Evolutionary conservation across 2,888 invertebrate species (phyloP), one percentile per base, ranked within the genome.

Genomic region (Nomada hirtipes): DNA sequence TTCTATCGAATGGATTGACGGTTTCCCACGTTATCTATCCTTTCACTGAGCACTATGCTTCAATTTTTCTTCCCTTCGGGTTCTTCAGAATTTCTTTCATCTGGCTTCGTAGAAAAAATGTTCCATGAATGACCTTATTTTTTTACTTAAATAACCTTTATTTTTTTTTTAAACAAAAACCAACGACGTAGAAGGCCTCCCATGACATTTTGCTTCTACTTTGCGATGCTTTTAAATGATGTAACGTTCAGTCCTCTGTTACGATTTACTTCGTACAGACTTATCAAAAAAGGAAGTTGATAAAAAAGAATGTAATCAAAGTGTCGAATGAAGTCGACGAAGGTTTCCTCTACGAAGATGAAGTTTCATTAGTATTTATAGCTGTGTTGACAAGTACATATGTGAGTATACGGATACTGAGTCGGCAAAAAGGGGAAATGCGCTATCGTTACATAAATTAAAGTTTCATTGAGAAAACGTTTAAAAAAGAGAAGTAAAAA

Each of bases 261-360:
- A 11, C 60, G 53, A 60, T 52, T 55, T 50, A 10, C 9, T 59
- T 74, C 73, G 71, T 73, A 10, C 26, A 18, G 18, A 55, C 53
- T 88, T 86, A 83, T 86, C 84, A 36, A 44, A 64, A 78, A 79
- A 79, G 87, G 87, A 87, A 86, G 87, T 86, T 79, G 87, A 87
- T 87, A 87, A 82, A 77, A 82, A 72, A 59, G 20, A 72, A 79
- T 77, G 79, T 84, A 86, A 87, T 84, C 84, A 72, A 83, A 74
- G 44, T 57, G 52, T 47, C 55, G 75, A 76, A 65, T 61, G 60
- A 65, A 84, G 68, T 60, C 70, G 73, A 50, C 53, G 50, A 9
- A 52, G 44, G 29, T 57, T 71, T 73, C 75, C 71, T 72, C 47
- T 44, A 18, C 75, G 18, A 63, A 44, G 60, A 75, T 82, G 82